These are phyloP conservation scores for Echinometra lucunter DNA, from an alignment of 53 echinoderm and acorn worm species.

Conservation along the genomic window DNA sequence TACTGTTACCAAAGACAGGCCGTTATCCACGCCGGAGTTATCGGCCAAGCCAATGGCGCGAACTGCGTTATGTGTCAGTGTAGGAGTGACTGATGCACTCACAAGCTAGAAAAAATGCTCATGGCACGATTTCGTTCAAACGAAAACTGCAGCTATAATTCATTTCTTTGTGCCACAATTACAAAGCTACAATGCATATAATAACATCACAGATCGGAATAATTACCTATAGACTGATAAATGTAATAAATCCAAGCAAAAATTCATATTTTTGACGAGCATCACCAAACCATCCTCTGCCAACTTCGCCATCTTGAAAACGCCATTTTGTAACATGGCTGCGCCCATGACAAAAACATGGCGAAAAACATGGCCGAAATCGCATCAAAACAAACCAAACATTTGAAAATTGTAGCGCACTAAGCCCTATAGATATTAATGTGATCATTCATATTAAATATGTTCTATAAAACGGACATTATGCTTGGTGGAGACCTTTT, in stretches of 20 bases:
- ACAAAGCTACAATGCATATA: neutral
- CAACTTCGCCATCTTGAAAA: constrained; percentile 92
- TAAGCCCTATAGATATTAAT: neutral
- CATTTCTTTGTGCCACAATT: neutral
- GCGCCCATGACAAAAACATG: constrained; percentile 99
- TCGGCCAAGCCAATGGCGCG: neutral
- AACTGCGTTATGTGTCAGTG: neutral
- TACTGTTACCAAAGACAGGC: neutral
- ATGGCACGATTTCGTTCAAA: neutral
- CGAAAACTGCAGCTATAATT: neutral
- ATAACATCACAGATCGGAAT: neutral
- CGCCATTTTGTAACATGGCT: constrained; percentile 99
- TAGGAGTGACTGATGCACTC: neutral
- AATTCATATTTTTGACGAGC: constrained; percentile 2
- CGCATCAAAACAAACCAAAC: constrained; percentile 71
- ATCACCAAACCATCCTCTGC: neutral
- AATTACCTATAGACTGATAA: neutral
- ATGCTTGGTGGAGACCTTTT: constrained; percentile 2
- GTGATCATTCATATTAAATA: constrained; percentile 31
- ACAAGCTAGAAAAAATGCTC: no score
- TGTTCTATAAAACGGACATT: neutral
- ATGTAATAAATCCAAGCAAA: neutral
- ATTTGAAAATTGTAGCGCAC: neutral
- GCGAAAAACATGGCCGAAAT: constrained; percentile 99
- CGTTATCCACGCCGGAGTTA: constrained; percentile 1